These are phyloP conservation scores for Heterohyrax brucei DNA, from an alignment of 2,797 vertebrate genomes.

Conservation along the genomic window DNA sequence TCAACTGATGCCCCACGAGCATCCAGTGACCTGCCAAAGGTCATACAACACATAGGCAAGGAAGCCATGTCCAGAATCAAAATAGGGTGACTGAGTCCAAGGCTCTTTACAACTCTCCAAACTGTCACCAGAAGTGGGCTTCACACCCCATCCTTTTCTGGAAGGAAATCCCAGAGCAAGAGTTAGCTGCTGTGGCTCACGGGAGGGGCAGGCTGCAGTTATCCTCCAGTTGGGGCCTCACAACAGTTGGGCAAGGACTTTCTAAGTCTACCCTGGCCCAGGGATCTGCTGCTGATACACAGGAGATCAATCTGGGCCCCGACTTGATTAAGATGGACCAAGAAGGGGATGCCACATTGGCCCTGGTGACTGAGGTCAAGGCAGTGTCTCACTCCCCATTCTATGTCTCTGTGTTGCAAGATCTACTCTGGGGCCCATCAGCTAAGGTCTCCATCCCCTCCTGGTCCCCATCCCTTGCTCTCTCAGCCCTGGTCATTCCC, in stretches of 20 bases:
- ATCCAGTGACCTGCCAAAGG: background rate
- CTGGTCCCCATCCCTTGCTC: background rate
- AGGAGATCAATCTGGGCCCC: background rate
- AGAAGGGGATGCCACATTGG: background rate
- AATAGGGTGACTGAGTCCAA: background rate
- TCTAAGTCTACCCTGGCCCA: background rate
- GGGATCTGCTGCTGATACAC: background rate
- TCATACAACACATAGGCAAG: background rate
- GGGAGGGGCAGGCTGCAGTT: fast-evolving
- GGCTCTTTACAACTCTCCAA: background rate
- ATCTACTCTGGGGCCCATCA: background rate
- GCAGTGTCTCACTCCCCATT: background rate
- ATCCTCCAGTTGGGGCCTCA: background rate
- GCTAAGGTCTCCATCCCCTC: background rate
- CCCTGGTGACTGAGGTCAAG: background rate
- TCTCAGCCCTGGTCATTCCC: background rate
- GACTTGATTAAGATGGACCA: background rate
- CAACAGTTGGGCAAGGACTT: background rate
- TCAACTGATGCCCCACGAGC: background rate
- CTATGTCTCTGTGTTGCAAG: background rate
- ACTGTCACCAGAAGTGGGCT: too few species aligned
- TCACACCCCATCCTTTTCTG: background rate
- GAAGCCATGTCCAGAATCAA: background rate
- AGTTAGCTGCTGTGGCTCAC: background rate
- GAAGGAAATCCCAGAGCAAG: background rate